phyloP scores from a whole-genome alignment of 1,140 invertebrate genomes.

The Vollenhovia emeryi region DNA sequence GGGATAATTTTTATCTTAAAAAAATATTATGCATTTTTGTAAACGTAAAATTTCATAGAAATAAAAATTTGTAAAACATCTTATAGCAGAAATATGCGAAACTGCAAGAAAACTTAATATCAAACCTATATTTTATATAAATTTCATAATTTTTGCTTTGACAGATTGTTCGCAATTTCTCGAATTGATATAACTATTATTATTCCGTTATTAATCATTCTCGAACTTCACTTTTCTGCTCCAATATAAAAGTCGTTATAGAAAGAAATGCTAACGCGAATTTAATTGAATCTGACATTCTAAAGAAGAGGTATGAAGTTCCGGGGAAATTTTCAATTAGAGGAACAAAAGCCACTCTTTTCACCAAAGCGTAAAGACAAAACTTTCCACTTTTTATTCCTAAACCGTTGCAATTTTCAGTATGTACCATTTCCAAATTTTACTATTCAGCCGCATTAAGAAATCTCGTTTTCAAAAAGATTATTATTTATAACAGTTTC shows the following conservation, averaged over 20 bases:
- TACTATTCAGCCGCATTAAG: not conserved
- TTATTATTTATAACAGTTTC: not conserved
- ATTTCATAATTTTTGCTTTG: constrained; percentile 29
- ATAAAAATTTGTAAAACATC: too few species aligned
- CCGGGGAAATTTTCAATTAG: constrained; percentile 41
- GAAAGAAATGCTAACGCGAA: constrained; percentile 37
- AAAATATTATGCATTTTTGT: not conserved
- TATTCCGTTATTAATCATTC: constrained; percentile 58
- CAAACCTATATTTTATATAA: not conserved
- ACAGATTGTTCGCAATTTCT: constrained; percentile 16
- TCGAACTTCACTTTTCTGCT: constrained; percentile 35
- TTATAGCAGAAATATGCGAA: not conserved
- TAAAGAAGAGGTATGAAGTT: constrained; percentile 31
- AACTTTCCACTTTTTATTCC: not conserved
- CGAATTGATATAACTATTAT: not conserved
- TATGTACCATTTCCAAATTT: not conserved
- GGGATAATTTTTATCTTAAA: not conserved
- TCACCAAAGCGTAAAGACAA: not conserved
- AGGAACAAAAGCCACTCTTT: constrained; percentile 30
- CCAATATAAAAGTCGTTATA: constrained; percentile 38
- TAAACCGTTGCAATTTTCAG: constrained; percentile 1
- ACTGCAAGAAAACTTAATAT: not conserved
- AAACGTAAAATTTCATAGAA: not conserved
- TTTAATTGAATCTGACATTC: constrained; percentile 46
- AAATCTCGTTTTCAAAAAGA: not conserved